phyloP scores from a whole-genome alignment of 2,797 vertebrate genomes.

The Pempheris klunzingeri region DNA sequence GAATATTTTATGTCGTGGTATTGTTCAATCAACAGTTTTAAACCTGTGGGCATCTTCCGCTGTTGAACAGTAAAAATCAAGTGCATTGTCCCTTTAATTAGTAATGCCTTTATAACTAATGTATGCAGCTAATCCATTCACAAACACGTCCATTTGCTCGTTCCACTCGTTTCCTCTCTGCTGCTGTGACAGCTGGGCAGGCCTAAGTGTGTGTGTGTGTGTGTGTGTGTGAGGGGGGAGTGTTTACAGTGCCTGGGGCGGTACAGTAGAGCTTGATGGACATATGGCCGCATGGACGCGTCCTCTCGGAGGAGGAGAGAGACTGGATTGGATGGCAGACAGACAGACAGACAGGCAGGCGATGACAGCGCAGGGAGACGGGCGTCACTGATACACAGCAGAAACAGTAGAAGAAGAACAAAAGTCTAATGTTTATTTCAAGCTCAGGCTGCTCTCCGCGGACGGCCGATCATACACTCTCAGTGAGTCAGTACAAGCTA shows the following conservation, averaged over 20 bases:
- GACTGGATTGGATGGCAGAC: conserved; percentile 31
- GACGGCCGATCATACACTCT: conserved; percentile 47
- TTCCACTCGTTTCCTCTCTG: conserved; percentile 26
- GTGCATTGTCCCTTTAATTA: conserved; percentile 50
- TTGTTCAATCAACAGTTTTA: conserved; percentile 20
- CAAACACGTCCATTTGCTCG: not conserved
- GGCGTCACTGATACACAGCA: conserved; percentile 35
- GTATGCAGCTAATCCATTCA: conserved; percentile 44
- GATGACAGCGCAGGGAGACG: conserved; percentile 39
- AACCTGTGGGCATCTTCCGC: conserved; percentile 16
- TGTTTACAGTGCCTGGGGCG: conserved; percentile 32
- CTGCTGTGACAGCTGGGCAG: conserved; percentile 65
- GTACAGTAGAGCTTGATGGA: conserved; percentile 51
- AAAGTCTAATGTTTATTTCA: conserved; percentile 45
- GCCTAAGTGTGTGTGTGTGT: conserved; percentile 19
- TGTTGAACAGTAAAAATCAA: conserved; percentile 1
- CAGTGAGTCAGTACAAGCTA: conserved; percentile 42
- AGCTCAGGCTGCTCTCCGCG: conserved; percentile 27
- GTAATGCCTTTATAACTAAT: conserved; percentile 58
- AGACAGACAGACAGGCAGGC: conserved; percentile 31
- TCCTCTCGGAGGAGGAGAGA: conserved; percentile 44
- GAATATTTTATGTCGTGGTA: conserved; percentile 49
- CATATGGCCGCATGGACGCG: conserved; percentile 65
- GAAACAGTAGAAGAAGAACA: conserved; percentile 17
- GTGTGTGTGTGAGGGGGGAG: not conserved